phyloP scores from a whole-genome alignment of 2,113 vertebrate genomes.

The Hystrix brachyura region DNA sequence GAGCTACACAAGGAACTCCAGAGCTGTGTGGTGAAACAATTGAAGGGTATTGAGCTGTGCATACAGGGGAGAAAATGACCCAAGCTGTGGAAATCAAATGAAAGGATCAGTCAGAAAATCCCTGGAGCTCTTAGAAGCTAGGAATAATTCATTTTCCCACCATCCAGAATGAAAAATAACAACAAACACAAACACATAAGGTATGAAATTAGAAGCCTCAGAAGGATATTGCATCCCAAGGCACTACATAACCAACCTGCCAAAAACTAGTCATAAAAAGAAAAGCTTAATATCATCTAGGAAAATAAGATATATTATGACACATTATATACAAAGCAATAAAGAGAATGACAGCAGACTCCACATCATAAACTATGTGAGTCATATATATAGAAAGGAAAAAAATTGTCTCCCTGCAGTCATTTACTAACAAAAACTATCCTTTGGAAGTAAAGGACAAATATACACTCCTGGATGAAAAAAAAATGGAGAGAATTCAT shows the following conservation, averaged over 20 bases:
- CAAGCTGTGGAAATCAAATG: not conserved
- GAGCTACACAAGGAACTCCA: not conserved
- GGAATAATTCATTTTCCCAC: not conserved
- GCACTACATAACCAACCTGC: not conserved
- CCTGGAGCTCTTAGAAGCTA: not conserved
- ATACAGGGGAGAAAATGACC: not conserved
- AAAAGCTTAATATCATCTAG: conserved; percentile 38
- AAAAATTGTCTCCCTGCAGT: not conserved
- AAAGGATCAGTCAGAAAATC: conserved; percentile 25
- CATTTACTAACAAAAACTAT: conserved; percentile 14
- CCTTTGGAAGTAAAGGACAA: not conserved
- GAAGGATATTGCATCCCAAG: not conserved
- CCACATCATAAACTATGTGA: conserved; percentile 5
- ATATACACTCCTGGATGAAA: not conserved
- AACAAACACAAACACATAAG: not conserved
- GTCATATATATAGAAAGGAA: not conserved
- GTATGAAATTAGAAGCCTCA: not conserved
- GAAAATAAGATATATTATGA: not conserved
- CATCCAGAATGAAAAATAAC: not conserved
- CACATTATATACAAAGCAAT: not conserved
- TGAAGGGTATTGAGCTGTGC: not conserved
- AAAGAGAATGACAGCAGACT: not conserved
- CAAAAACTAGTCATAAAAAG: conserved; percentile 30
- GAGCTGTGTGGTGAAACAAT: not conserved
- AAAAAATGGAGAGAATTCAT: conserved; percentile 57